Evolutionary conservation across 2,113 vertebrate species (phyloP).

Genomic region (Sitta europaea): DNA sequence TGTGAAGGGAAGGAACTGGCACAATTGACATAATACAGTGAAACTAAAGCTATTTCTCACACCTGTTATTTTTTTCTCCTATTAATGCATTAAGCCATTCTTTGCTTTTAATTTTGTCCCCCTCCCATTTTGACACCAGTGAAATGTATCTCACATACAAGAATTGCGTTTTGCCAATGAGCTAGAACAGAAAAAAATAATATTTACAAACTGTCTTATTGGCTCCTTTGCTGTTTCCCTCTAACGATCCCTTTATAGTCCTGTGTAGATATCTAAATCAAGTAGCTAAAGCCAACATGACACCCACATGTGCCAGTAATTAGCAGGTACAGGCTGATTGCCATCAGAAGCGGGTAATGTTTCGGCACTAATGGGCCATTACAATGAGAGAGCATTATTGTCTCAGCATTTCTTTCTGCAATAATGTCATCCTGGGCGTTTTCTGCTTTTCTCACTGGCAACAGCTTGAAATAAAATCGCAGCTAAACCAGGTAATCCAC

Average conservation of each 20-base stretch:
- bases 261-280: background rate
- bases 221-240: background rate
- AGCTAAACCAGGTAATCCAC: background rate
- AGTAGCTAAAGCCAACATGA: background rate
- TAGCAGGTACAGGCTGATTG: constrained; percentile 11
- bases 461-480: background rate
- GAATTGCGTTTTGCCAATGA: background rate
- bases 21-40: background rate
- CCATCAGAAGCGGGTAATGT: background rate
- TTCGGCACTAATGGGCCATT: background rate
- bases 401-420: background rate
- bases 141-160: fast-evolving
- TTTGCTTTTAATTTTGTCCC: background rate
- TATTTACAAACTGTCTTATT: background rate
- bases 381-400: background rate
- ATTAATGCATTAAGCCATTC: background rate
- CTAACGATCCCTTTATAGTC: fast-evolving
- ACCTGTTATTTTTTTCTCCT: background rate
- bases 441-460: background rate
- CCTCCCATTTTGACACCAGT: background rate
- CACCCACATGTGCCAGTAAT: background rate
- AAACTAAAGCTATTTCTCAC: background rate
- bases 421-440: background rate
- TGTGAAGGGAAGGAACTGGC: background rate
- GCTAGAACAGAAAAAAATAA: background rate